phyloP scores from a whole-genome alignment of 2,797 vertebrate species.

The Tragelaphus eurycerus region DNA sequence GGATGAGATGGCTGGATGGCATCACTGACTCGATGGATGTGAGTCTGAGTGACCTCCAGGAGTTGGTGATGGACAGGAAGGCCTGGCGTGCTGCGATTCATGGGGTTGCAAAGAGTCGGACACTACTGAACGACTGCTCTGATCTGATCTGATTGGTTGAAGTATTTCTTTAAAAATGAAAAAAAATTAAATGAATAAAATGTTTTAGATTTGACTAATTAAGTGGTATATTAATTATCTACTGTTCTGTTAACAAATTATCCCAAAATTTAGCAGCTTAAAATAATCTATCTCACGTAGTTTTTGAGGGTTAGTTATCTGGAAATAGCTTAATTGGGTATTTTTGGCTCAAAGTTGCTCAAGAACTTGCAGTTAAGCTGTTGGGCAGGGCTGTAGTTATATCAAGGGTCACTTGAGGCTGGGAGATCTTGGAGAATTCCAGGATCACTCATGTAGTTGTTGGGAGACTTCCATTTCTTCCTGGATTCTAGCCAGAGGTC shows the following conservation, averaged over 20 bases:
- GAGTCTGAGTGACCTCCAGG: too few relatives aligned
- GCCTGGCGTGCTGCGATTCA: too few relatives aligned
- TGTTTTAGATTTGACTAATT: not conserved
- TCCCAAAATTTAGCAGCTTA: not conserved
- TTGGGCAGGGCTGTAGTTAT: not conserved
- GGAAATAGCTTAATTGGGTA: not conserved
- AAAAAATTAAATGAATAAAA: conserved; percentile 17
- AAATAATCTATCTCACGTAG: not conserved
- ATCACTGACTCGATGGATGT: too few relatives aligned
- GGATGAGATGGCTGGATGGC: too few relatives aligned
- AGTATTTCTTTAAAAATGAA: conserved; percentile 41
- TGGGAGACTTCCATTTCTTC: not conserved
- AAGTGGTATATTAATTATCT: not conserved
- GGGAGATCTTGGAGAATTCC: not conserved
- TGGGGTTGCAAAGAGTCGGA: too few relatives aligned
- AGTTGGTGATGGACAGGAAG: too few relatives aligned
- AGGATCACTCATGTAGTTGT: not conserved
- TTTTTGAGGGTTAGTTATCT: not conserved
- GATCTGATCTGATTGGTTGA: not conserved
- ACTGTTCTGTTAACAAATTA: conserved; percentile 3
- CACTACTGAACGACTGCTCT: too few relatives aligned
- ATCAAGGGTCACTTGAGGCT: not conserved
- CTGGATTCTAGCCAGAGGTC: not conserved
- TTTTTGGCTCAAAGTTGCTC: not conserved
- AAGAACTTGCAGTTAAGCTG: not conserved